Evolutionary conservation across 2,113 vertebrate genomes (phyloP).

Genomic region (Calyptommatus sinebrachiatus): DNA sequence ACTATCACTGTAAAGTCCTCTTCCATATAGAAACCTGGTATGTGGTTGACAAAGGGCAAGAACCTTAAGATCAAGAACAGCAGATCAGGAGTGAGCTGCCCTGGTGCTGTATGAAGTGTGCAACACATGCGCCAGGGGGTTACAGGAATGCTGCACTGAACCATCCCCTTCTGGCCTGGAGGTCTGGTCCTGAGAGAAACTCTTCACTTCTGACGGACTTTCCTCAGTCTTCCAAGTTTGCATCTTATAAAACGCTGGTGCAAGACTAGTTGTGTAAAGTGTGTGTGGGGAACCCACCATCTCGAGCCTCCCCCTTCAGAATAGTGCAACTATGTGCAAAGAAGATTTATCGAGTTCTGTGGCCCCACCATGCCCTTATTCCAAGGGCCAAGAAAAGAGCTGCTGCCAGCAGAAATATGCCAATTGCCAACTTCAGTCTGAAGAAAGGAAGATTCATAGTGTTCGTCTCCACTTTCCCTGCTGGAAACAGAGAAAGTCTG

Average conservation of each 20-base stretch:
- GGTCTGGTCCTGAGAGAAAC: neutral
- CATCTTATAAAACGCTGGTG: slow-evolving; percentile 17
- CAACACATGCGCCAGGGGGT: neutral
- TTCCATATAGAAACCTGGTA: neutral
- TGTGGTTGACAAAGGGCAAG: neutral
- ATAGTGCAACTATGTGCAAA: neutral
- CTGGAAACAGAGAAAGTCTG: neutral
- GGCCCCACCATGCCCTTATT: neutral
- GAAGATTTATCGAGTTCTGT: neutral
- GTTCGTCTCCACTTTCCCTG: neutral
- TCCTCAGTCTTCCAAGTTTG: neutral
- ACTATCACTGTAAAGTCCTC: neutral
- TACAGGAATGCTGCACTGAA: neutral
- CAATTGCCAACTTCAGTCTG: slow-evolving; percentile 6
- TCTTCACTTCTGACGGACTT: neutral
- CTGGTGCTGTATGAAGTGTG: neutral
- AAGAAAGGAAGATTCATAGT: neutral
- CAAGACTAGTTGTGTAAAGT: neutral
- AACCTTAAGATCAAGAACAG: neutral
- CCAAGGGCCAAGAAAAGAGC: neutral
- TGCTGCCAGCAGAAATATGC: neutral
- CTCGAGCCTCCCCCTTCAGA: neutral
- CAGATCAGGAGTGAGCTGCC: neutral
- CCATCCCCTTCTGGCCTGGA: neutral
- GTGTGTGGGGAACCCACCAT: neutral